These are phyloP conservation scores for Peromyscus polionotus DNA, from an alignment of 2,113 vertebrate genomes.

Conservation along the genomic window DNA sequence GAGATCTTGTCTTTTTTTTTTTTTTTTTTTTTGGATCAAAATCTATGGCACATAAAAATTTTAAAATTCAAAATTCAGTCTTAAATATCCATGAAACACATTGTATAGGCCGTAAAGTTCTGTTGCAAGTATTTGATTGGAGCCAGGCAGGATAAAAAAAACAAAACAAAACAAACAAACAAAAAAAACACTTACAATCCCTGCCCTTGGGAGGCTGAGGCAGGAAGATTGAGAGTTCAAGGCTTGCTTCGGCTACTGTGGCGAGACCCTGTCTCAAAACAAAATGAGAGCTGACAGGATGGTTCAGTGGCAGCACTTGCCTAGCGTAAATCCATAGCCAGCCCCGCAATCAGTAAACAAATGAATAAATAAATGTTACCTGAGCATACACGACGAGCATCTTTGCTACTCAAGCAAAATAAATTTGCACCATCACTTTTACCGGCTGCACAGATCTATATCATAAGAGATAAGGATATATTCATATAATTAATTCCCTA, in stretches of 20 bases:
- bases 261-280: background rate
- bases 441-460: background rate
- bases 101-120: background rate
- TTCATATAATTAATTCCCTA: background rate
- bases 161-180: too few relatives aligned
- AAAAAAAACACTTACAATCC: background rate
- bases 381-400: background rate
- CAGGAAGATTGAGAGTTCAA: background rate
- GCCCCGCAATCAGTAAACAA: background rate
- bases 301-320: background rate
- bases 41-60: background rate
- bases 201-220: background rate
- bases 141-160: background rate
- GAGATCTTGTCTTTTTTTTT: background rate
- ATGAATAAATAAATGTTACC: background rate
- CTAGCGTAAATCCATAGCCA: background rate
- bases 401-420: background rate
- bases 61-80: conserved; percentile 27
- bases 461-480: background rate
- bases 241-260: background rate
- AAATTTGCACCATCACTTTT: background rate
- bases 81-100: background rate
- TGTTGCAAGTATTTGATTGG: background rate
- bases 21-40: background rate
- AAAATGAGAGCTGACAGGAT: background rate